Evolutionary conservation across 2,888 invertebrate species (phyloP), one percentile per base, ranked within the genome.

Genomic region (Caenorhabditis sinica): DNA sequence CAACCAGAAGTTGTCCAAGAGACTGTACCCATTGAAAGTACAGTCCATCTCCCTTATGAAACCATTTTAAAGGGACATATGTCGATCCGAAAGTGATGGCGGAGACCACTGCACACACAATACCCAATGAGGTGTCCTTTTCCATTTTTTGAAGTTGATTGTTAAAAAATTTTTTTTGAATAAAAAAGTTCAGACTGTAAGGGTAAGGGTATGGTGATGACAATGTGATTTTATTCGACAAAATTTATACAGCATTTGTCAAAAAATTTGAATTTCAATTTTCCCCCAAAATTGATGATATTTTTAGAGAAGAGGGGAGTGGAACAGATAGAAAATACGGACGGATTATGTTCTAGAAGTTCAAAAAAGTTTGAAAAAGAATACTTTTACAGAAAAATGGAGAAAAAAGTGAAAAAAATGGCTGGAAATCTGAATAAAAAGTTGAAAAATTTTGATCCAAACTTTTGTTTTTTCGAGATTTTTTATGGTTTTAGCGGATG

Each of bases 21-120:
- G 83, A 84, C 82, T 88, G 88, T 43, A 89, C 69, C 85, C 87
- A 86, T 83, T 87, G 85, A 53, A 88, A 88, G 69, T 87, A 89
- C 33, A 89, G 36, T 1, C 89, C 89, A 83, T 89, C 89, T 23
- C 81, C 82, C 28, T 85, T 86, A 45, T 89, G 86, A 49, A 87
- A 89, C 85, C 86, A 86, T 71, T 87, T 86, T 36, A 88, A 69
- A 9, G 89, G 88, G 8, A 88, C 86, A 68, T 87, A 89, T 0
- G 87, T 85, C 2, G 89, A 86, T 17, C 89, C 89, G 68, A 82
- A 89, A 9, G 84, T 77, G 17, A 89, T 58, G 1, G 87, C 79
- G 4, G 86, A 84, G 2, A 87, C 56, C 20, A 88, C 58, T 5
- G 87, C 85, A 20, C 82, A 86, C 11, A 86, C 56, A 11, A 76